Conservation (phyloP, 2,113 vertebrate genomes). For the Rhinopomastus cyanomelas region DNA sequence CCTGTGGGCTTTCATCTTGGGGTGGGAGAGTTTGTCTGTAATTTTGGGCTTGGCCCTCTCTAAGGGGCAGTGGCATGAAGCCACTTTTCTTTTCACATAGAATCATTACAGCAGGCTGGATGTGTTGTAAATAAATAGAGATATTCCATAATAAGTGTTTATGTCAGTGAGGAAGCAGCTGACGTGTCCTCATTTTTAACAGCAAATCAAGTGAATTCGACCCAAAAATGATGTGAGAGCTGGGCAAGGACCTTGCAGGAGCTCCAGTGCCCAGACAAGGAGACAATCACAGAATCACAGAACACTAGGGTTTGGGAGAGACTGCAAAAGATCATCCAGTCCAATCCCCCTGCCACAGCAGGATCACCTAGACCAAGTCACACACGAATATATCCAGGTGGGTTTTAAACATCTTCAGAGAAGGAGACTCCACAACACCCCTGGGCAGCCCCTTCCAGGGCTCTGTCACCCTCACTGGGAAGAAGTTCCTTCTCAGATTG, state of each 20-base stretch:
- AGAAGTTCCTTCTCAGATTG: too few species aligned
- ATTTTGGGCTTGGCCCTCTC: neutral
- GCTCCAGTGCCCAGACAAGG: neutral
- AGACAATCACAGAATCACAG: too few species aligned
- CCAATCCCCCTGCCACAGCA: too few species aligned
- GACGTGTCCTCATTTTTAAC: neutral
- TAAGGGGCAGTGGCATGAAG: neutral
- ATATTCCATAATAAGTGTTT: neutral
- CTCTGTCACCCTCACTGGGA: too few species aligned
- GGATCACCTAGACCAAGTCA: too few species aligned
- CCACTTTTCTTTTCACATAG: neutral
- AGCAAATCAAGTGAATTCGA: neutral
- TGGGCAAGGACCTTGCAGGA: neutral
- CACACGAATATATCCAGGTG: too few species aligned
- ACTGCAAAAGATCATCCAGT: too few species aligned
- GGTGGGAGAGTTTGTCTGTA: neutral
- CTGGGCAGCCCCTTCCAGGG: too few species aligned
- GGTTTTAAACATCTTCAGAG: too few species aligned
- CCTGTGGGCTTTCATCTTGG: neutral
- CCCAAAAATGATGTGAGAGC: neutral
- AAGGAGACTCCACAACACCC: too few species aligned
- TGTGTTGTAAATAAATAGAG: neutral
- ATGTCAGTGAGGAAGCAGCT: neutral
- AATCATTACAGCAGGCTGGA: neutral
- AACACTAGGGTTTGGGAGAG: too few species aligned